Evolutionary conservation across 2,888 invertebrate genomes (phyloP).

Genomic region (Brachyopa scutellaris): DNA sequence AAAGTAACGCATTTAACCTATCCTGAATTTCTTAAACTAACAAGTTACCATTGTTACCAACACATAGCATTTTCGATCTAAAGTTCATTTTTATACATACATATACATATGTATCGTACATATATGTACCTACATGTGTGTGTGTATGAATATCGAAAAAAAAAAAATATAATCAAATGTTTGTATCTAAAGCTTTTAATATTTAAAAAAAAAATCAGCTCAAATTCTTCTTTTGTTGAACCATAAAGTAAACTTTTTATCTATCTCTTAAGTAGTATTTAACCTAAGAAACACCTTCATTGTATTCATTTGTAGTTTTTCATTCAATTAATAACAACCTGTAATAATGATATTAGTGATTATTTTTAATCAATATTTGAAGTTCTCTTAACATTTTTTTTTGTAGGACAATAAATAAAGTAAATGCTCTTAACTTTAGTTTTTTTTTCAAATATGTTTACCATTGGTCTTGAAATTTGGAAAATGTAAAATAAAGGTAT

Average conservation of each 20-base stretch:
- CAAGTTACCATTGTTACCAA: neutral
- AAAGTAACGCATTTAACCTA: neutral
- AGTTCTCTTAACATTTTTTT: too few relatives aligned
- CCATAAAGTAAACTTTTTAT: constrained; percentile 1
- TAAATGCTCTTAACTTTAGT: neutral
- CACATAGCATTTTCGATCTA: constrained; percentile 19
- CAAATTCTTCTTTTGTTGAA: constrained; percentile 44
- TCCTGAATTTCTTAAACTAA: neutral
- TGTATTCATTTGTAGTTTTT: constrained; percentile 24
- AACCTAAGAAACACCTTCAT: constrained; percentile 17
- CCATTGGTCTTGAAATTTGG: neutral
- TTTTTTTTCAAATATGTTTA: too few relatives aligned
- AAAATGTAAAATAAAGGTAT: constrained; percentile 15
- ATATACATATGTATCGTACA: too few relatives aligned
- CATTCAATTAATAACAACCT: neutral
- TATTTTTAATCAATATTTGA: neutral
- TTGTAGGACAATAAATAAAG: neutral
- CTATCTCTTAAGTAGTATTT: constrained; percentile 4
- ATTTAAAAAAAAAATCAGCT: constrained; percentile 33
- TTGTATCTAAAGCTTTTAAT: constrained; percentile 34
- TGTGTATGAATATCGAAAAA: too few relatives aligned
- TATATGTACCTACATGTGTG: too few relatives aligned
- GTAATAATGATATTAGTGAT: too few relatives aligned
- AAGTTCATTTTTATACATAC: constrained; percentile 12
- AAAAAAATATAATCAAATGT: too few relatives aligned